Conservation (phyloP, 2,888 invertebrate species). For the Trypoxylon attenuatum region DNA sequence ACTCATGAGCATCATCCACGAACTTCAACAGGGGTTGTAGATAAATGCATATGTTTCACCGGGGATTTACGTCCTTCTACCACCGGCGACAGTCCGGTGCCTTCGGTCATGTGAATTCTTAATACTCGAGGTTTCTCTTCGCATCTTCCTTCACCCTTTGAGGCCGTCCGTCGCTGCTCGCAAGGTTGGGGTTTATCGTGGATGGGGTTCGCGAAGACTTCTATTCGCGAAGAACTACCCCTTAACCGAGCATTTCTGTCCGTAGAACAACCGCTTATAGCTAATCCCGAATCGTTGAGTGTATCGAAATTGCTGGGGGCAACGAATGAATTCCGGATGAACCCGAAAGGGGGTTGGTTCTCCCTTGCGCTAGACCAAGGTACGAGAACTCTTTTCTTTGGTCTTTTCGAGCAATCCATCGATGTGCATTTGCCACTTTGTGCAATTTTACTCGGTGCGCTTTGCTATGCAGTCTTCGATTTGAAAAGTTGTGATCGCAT, state of each 20-base stretch:
- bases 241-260: too few relatives aligned
- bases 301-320: conserved; percentile 37
- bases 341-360: conserved; percentile 28
- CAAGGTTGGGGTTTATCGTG: conserved; percentile 23
- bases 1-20: too few relatives aligned
- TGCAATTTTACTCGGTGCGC: conserved; percentile 12
- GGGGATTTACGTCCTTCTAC: not conserved
- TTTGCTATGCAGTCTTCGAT: not conserved
- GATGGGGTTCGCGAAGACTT: conserved; percentile 24
- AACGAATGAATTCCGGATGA: conserved; percentile 26
- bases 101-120: conserved; percentile 50
- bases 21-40: too few relatives aligned
- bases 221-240: conserved; percentile 9
- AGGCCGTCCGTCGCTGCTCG: conserved; percentile 7
- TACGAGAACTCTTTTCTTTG: not conserved
- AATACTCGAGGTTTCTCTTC: conserved; percentile 38
- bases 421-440: not conserved
- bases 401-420: conserved; percentile 20
- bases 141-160: conserved; percentile 11
- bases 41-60: too few relatives aligned
- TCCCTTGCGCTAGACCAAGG: not conserved
- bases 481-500: conserved; percentile 13
- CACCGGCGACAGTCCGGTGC: conserved; percentile 22
- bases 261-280: conserved; percentile 16
- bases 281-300: conserved; percentile 16